Evolutionary conservation across 2,797 vertebrate genomes (phyloP).

Genomic region (Pseudomugil tenellus): DNA sequence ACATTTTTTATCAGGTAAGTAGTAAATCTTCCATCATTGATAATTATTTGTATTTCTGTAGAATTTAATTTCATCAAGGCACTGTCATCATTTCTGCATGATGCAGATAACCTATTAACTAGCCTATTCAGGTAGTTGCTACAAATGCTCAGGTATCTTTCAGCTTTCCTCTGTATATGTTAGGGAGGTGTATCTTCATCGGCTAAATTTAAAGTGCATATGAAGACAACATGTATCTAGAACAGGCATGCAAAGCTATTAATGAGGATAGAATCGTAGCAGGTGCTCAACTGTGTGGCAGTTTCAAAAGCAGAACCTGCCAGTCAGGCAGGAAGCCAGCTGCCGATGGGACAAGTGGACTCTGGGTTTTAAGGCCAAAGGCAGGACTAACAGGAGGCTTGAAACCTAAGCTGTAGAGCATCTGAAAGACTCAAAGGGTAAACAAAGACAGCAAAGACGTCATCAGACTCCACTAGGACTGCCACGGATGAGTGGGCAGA

Average conservation of each 20-base stretch:
- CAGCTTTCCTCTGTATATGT: neutral
- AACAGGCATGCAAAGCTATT: neutral
- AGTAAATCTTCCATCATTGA: neutral
- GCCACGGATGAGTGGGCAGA: neutral
- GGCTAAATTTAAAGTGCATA: neutral
- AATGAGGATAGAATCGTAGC: neutral
- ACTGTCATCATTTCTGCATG: neutral
- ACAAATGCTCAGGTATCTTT: neutral
- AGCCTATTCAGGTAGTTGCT: neutral
- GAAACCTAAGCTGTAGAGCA: constrained; percentile 10
- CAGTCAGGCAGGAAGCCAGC: neutral
- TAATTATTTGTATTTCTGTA: neutral
- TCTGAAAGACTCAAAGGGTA: constrained; percentile 1
- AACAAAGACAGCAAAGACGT: constrained; percentile 3
- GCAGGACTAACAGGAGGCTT: constrained; percentile 1
- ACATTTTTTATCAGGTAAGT: neutral
- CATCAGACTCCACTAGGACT: neutral
- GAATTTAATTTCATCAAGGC: neutral
- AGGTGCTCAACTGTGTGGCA: neutral
- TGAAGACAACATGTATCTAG: too few species aligned
- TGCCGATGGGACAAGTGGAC: neutral
- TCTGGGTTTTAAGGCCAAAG: neutral
- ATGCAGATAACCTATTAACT: neutral
- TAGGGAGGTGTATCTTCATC: neutral
- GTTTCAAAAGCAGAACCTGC: neutral